Evolutionary conservation across 2,113 vertebrate species (phyloP), one percentile per base, ranked within the genome.

Genomic region (Elaphurus davidianus): DNA sequence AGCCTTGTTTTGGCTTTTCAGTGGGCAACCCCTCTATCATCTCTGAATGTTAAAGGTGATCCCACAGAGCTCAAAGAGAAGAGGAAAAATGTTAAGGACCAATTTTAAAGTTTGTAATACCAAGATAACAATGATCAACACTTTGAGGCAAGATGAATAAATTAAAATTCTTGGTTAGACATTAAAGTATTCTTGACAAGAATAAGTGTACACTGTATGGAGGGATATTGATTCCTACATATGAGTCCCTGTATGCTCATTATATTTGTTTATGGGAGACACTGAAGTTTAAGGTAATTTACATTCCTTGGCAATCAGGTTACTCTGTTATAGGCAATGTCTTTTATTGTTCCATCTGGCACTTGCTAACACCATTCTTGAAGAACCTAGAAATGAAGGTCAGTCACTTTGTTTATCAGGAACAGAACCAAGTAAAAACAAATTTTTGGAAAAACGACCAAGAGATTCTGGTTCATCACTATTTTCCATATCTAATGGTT

Each of bases 361-460:
- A 43, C 94, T 98, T 98, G 97, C 98, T 99, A 98, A 98, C 98
- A 90, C 98, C 96, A 98, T 98, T 98, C 98, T 98, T 71, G 97
- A 97, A 98, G 98, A 98, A 96, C 93, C 97, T 93, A 98, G 97
- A 99, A 98, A 98, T 97, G 98, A 99, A 98, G 98, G 97, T 98
- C 98, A 98, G 98, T 98, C 97, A 98, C 98, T 99, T 98, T 97
- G 98, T 98, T 99, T 94, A 99, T 95, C 98, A 98, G 98, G 98
- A 98, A 98, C 98, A 99, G 98, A 99, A 98, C 97, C 98, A 99
- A 99, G 98, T 98, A 98, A 99, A 99, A 98, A 99, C 99, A 99
- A 97, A 87, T 96, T 98, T 99, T 98, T 98, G 98, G 96, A 96
- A 98, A 98, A 98, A 98, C 67, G 78, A 98, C 98, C 98, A 99